Evolutionary conservation across 2,113 vertebrate species (phyloP).

Genomic region (Neolamprologus toae): DNA sequence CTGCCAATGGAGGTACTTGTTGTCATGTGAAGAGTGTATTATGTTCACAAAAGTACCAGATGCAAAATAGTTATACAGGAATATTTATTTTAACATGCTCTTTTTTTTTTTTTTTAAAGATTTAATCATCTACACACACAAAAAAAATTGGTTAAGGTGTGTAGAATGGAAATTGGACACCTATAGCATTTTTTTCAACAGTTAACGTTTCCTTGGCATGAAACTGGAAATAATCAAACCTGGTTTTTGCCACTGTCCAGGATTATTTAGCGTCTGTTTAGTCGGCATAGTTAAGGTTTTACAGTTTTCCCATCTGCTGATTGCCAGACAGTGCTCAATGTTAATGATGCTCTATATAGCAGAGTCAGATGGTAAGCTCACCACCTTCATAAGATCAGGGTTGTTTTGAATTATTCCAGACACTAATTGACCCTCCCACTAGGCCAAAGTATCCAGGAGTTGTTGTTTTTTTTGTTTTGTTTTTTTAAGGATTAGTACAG

Average conservation of each 20-base stretch:
- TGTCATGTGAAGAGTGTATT: neutral
- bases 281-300: neutral
- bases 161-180: neutral
- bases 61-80: neutral
- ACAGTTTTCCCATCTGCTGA: neutral
- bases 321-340: neutral
- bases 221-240: neutral
- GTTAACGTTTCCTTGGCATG: neutral
- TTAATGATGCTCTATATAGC: neutral
- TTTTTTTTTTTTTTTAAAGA: neutral
- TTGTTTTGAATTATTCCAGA: neutral
- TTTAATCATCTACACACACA: neutral
- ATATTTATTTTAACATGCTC: neutral
- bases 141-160: neutral
- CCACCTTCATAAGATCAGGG: neutral
- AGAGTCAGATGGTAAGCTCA: neutral
- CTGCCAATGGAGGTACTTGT: conserved; percentile 78
- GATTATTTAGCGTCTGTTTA: neutral
- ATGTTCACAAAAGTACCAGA: neutral
- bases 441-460: neutral
- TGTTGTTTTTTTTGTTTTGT: accelerated
- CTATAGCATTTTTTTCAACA: neutral
- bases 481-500: neutral
- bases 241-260: neutral
- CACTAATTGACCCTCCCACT: neutral